Conservation (phyloP, 2,888 invertebrate species). For the Metalampra italica region DNA sequence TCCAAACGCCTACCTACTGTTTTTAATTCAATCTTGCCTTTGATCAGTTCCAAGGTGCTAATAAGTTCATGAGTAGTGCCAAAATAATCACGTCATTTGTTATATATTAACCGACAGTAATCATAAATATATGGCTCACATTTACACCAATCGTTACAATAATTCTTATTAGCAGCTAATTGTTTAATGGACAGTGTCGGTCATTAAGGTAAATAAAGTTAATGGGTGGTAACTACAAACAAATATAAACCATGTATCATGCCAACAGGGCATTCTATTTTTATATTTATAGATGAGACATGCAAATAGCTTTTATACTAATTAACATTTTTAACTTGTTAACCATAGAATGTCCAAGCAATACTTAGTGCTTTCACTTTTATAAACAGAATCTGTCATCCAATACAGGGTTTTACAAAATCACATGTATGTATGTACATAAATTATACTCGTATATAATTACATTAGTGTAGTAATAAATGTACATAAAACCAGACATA, state of each 20-base stretch:
- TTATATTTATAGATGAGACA: too few relatives aligned
- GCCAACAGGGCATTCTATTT: too few relatives aligned
- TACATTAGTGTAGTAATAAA: background rate
- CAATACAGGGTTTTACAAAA: slow-evolving; percentile 12
- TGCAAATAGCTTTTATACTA: too few relatives aligned
- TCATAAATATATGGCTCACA: too few relatives aligned
- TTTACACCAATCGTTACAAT: too few relatives aligned
- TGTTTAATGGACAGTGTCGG: too few relatives aligned
- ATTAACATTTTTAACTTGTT: too few relatives aligned
- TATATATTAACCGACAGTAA: background rate
- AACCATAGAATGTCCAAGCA: too few relatives aligned
- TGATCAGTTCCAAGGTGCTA: background rate
- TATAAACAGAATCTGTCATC: background rate
- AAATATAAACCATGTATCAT: too few relatives aligned
- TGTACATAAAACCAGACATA: background rate
- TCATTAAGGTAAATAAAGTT: background rate
- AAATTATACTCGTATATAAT: background rate
- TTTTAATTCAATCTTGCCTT: background rate
- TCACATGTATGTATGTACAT: slow-evolving; percentile 3
- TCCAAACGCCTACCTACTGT: background rate
- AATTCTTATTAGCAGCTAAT: too few relatives aligned
- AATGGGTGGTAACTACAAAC: background rate
- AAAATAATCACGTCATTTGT: slow-evolving; percentile 5
- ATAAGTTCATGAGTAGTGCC: slow-evolving; percentile 6
- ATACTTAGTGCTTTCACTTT: too few relatives aligned